These are phyloP conservation scores for Heliothis peltigera DNA, from an alignment of 2,888 invertebrate species.

Conservation along the genomic window DNA sequence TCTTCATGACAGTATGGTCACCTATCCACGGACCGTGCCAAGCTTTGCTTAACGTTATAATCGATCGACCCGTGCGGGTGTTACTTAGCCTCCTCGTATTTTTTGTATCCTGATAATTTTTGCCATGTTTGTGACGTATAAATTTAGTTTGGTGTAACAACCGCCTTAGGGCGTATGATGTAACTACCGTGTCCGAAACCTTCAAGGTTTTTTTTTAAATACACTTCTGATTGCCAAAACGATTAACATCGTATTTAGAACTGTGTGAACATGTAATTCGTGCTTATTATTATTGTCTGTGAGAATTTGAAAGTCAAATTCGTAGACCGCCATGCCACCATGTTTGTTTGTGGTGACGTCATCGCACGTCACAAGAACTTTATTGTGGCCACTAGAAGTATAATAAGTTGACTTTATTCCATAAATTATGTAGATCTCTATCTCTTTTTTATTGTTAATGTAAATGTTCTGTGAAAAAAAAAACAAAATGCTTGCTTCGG, in stretches of 20 bases:
- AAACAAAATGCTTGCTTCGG: constrained; percentile 23
- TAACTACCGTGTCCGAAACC: constrained; percentile 68
- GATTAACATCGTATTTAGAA: constrained; percentile 70
- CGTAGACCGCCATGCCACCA: constrained; percentile 45
- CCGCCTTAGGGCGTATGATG: constrained; percentile 55
- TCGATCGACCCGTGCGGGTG: too few relatives aligned
- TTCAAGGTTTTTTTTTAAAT: constrained; percentile 68
- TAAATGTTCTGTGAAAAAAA: constrained; percentile 30
- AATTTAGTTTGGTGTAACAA: constrained; percentile 41
- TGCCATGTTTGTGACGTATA: constrained; percentile 22
- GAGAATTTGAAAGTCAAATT: constrained; percentile 62
- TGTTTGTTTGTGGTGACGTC: constrained; percentile 59
- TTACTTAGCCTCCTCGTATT: too few relatives aligned
- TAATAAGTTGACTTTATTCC: constrained; percentile 57
- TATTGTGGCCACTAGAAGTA: constrained; percentile 47
- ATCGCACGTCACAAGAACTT: constrained; percentile 39
- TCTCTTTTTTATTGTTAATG: constrained; percentile 25
- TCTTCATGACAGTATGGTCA: too few relatives aligned
- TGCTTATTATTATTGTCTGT: constrained; percentile 65
- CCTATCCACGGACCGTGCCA: too few relatives aligned
- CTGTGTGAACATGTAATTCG: constrained; percentile 68
- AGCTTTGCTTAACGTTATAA: too few relatives aligned
- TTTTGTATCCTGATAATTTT: too few relatives aligned
- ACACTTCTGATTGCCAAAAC: constrained; percentile 69
- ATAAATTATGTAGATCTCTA: constrained; percentile 58